Base-by-base conservation (phyloP, 2,797 vertebrate genomes). In the Galaxias olidus region DNA sequence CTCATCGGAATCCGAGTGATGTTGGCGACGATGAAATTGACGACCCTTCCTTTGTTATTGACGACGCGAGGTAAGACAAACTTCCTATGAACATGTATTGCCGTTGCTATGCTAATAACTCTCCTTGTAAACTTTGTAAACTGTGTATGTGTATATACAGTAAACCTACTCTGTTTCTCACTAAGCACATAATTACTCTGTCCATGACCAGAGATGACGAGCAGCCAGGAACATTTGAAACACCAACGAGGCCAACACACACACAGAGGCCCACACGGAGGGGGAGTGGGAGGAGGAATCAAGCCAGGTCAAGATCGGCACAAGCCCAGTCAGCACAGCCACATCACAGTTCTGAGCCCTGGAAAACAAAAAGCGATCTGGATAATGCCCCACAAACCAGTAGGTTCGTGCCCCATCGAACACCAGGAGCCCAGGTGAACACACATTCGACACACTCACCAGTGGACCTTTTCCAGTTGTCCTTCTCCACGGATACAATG, bases 361-460 rank as follows among this genome's bases (percentile, higher is more conserved):
- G 15, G 57, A 59, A 49, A 49, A 46, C 9, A 41, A 4, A 56
- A 40, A 41, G 10, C 12, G 57, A 59, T 45, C 41, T 43, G 44
- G 42, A 59, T 15, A 59, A 43, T 59, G 58, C 18, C 44, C 44
- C 15, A 56, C 44, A 59, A 47, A 46, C 44, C 15, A 19, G 18
- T 19, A 59, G 42, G 57, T 59, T 59, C 57, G 46, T 59, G 57
- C 57, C 41, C 57, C n/a, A 17, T 17, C 17, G 57, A 59, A 45
- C 42, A 46, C 42, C 57, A 59, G 57, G 57, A 59, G 57, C 57
- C 43, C 43, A 59, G 41, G 57, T 45, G 57, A 18, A 45, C 9
- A 45, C 15, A 17, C 57, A 60, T 47, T 47, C 44, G 12, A 19
- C 17, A 19, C 11, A 60, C 17, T 46, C 44, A 20, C 15, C 19